Conservation (phyloP, 1,140 invertebrate genomes). For the Drosophila busckii region DNA sequence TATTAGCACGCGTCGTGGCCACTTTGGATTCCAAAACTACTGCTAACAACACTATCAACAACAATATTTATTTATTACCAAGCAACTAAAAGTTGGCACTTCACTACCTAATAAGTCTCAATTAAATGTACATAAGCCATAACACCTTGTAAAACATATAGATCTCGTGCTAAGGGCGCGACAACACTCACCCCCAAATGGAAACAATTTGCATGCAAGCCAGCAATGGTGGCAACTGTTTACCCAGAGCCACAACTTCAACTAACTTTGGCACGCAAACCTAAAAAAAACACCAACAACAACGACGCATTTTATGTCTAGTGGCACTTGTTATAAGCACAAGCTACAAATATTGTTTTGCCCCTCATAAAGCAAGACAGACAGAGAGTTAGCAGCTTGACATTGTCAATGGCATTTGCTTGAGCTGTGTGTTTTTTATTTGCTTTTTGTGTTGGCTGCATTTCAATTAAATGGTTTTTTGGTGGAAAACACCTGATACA, state of each 20-base stretch:
- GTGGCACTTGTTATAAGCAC: slow-evolving; percentile 31
- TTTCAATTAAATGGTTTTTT: slow-evolving; percentile 59
- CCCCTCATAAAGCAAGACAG: slow-evolving; percentile 27
- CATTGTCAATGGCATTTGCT: slow-evolving; percentile 61
- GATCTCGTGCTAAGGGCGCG: neutral
- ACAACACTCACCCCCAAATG: neutral
- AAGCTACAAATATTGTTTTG: slow-evolving; percentile 49
- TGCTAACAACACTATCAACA: slow-evolving; percentile 65
- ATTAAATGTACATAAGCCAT: slow-evolving; percentile 77
- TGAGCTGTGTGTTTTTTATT: slow-evolving; percentile 29
- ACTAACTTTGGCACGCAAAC: slow-evolving; percentile 61
- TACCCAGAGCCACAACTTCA: slow-evolving; percentile 1
- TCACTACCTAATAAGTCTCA: slow-evolving; percentile 72
- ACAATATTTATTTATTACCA: slow-evolving; percentile 35
- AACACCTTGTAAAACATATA: slow-evolving; percentile 53
- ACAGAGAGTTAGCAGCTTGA: slow-evolving; percentile 26
- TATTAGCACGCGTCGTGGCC: neutral
- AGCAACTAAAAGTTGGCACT: slow-evolving; percentile 28
- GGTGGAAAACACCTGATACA: slow-evolving; percentile 24
- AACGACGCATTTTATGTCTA: slow-evolving; percentile 25
- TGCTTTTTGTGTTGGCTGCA: slow-evolving; percentile 17
- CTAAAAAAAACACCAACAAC: slow-evolving; percentile 26
- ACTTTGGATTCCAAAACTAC: slow-evolving; percentile 13
- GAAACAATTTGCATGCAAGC: slow-evolving; percentile 39
- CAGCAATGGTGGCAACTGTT: slow-evolving; percentile 10